Base-by-base conservation (phyloP, 2,888 invertebrate species). In the Melanophora roralis region DNA sequence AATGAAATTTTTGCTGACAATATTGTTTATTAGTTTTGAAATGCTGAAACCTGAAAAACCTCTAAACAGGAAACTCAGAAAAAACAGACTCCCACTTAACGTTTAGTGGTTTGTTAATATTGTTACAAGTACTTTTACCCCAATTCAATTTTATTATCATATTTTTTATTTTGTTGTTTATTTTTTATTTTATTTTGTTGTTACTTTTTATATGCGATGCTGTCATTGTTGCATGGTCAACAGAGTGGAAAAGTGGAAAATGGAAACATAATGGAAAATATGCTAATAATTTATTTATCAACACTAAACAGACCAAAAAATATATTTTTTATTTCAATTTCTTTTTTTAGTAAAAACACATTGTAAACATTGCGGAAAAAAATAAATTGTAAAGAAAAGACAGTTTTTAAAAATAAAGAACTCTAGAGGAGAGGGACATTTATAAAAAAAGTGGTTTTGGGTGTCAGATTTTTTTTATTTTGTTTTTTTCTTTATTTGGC, bases 201-300 rank as follows among this genome's bases (percentile, higher is more conserved):
- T 53, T 19, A 12, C 19, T 57, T 57, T 38, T 23, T 65, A 57
- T 47, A 47, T 49, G 71, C 23, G 12, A 16, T 34, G 40, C 16
- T 74, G 57, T 59, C 60, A 76, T 72, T 32, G 32, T 68, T 64
- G 64, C 69, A 27, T 60, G 82, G 80, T 81, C 84, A 82, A 76
- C 82, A 81, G 82, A 82, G 83, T 82, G 82, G 84, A 84, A 84
- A 83, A 84, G 82, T 83, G 82, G 81, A 83, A 83, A 82, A 84
- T 83, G 74, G 78, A 81, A 81, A 79, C 81, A 82, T 82, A 82
- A 82, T 82, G 76, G 79, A 78, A 83, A 83, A 82, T 84, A 83
- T 83, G 84, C 81, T 84, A 83, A 84, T 83, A 82, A 84, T 83
- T 84, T 83, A 82, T 83, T 84, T 84, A 84, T 83, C 83, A 81